Evolutionary conservation across 2,888 invertebrate genomes (phyloP).

Genomic region (Rutpela maculata): DNA sequence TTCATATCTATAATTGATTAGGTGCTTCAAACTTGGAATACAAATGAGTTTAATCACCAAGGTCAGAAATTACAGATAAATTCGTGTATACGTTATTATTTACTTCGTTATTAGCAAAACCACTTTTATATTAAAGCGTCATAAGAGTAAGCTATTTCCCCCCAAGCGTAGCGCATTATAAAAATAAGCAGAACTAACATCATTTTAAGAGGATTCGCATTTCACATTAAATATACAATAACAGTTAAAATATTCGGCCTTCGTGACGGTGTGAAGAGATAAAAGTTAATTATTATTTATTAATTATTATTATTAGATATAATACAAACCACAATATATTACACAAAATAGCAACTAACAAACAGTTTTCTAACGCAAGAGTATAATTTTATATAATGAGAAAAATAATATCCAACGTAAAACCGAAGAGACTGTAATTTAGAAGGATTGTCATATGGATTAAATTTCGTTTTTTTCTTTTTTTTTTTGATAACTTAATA

Average conservation of each 20-base stretch:
- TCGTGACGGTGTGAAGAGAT: conserved; percentile 5
- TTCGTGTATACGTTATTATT: conserved; percentile 8
- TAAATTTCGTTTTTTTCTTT: no score
- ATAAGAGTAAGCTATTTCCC: neutral
- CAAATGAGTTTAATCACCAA: conserved; percentile 27
- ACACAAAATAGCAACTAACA: conserved; percentile 10
- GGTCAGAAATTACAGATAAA: conserved; percentile 32
- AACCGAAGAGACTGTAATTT: no score
- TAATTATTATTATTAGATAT: neutral
- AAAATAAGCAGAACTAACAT: neutral
- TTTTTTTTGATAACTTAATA: no score
- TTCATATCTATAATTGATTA: conserved; percentile 7
- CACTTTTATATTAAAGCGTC: conserved; percentile 25
- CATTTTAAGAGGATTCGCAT: conserved; percentile 12
- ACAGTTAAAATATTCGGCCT: conserved; percentile 8
- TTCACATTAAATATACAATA: conserved; percentile 3
- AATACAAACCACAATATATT: neutral
- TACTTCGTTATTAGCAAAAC: conserved; percentile 19
- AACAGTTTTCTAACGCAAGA: neutral
- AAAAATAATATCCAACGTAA: no score
- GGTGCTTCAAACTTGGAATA: conserved; percentile 20
- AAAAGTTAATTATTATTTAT: conserved; percentile 17
- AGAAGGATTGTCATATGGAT: no score
- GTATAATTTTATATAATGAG: neutral
- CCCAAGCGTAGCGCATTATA: conserved; percentile 8